Percentiles rank a stretch among this genome's conserved stretches.
These are phyloP conservation scores for Crotalus viridis DNA, from an alignment of 2,113 vertebrate genomes.

Conservation along the genomic window DNA sequence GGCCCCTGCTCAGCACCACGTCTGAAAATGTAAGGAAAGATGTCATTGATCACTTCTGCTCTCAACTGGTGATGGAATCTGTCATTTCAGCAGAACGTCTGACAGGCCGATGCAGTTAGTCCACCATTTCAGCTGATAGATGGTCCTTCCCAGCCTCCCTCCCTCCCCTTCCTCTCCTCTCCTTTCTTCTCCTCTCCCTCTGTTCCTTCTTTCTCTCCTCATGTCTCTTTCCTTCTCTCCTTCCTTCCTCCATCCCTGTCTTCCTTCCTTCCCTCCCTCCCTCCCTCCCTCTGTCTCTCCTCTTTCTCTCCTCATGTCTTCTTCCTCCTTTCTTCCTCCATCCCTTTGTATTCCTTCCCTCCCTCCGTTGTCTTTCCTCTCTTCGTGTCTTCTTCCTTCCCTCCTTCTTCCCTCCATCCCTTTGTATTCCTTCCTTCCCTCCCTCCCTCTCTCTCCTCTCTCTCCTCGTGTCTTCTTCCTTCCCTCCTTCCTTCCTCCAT, in stretches of 20 bases:
- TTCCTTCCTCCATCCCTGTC: too few species aligned
- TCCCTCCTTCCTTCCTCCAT: too few species aligned
- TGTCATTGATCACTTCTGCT: constrained; percentile 51
- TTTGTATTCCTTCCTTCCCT: too few species aligned
- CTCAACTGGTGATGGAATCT: constrained; percentile 24
- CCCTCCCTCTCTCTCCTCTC: too few species aligned
- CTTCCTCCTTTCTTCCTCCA: too few species aligned
- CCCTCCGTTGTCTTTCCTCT: too few species aligned
- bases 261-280: too few species aligned
- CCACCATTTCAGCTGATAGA: constrained; percentile 4
- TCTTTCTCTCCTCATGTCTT: too few species aligned
- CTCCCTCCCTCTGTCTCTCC: not conserved
- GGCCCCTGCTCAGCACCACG: constrained; percentile 16
- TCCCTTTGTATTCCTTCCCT: too few species aligned
- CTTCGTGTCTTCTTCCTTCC: too few species aligned
- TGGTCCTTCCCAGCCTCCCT: not conserved
- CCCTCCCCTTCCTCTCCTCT: not conserved
- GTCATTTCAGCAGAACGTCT: constrained; percentile 45
- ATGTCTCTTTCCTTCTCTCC: not conserved
- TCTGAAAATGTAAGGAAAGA: constrained; percentile 47
- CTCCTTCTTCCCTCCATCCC: too few species aligned
- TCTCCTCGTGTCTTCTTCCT: too few species aligned
- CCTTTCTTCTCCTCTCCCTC: not conserved
- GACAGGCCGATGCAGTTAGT: constrained; percentile 26
- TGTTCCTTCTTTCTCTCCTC: not conserved